Base-by-base conservation (phyloP, 2,888 invertebrate species). In the Boloria selene region DNA sequence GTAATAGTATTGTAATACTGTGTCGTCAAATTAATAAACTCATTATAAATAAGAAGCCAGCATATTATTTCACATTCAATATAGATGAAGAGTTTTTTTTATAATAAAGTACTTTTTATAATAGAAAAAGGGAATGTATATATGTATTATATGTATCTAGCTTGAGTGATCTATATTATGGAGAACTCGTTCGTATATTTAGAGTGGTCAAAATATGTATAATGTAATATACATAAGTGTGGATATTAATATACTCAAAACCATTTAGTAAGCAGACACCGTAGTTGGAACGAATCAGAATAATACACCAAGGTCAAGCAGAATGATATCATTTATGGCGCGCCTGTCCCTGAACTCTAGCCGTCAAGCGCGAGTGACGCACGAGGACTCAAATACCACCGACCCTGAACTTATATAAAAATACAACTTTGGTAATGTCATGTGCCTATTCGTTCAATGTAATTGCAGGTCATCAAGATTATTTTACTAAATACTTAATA, bases 281-380 rank as follows among this genome's bases (percentile, higher is more conserved):
- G 87, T 88, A 86, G 86, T 85, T 85, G 79, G 81, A 86, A 79
- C 86, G 85, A 84, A 86, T 87, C 88, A 84, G 86, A 88, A 88
- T 90, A 87, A 87, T 85, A 83, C 84, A 84, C 80, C 88, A 90
- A 90, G 91, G 90, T 83, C 87, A 78, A 74, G 75, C 72, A 79
- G 78, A 86, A 83, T 87, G 86, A 90, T 90, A 89, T 90, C 90
- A 90, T 88, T 89, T 88, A 85, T 87, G 86, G 87, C 83, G 84
- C 75, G 81, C 72, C 77, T 87, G 91, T 86, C 91, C 91, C 83
- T 91, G 91, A 92, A 92, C 91, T 85, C 85, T 76, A 76, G 74
- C 77, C 72, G 77, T 77, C 73, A 76, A 73, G 73, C 77, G 76
- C 85, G 80, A 84, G 81, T 91, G 91, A 91, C 91, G 91, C 90